Base-by-base conservation (phyloP, 2,113 vertebrate genomes). In the Polypterus bichir region DNA sequence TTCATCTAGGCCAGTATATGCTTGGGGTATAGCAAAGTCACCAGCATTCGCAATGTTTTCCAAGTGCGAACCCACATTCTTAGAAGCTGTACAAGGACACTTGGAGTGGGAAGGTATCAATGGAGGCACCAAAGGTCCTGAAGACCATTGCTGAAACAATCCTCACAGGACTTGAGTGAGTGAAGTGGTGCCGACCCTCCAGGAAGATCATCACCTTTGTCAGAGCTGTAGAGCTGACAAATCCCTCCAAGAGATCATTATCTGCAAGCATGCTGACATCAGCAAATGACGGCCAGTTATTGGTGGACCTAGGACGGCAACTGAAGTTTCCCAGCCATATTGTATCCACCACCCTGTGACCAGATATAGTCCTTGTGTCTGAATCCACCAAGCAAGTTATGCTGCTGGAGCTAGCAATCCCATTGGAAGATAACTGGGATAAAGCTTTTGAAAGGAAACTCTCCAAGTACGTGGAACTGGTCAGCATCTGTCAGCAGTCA, bases 111-210 rank as follows among this genome's bases (percentile, higher is more conserved):
- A 27, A 27, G 60, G 27, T 56, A 56, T 11, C 3, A 47, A 46
- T 62, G 53, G 46, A 53, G 61, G 8, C n/a, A 54, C 11, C 10
- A 62, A 5, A 62, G n/a, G 61, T 62, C 44, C 61, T 62, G 4
- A 62, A 11, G 49, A 46, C 51, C 45, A 62, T 62, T 10, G 52
- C 45, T n/a, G 61, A 62, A 53, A 52, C 61, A 46, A 65, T 61
- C 53, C 49, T 46, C 53, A n/a, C 3, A 60, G 64, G 58, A 60
- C 7, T 65, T 53, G 57, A 54, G 9, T 54, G 57, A 4, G 48
- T 2, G 3, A 64, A 59, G 62, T 11, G 9, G 47, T 46, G 11
- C 45, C 46, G 49, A 27, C 64, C 58, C 48, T n/a, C 49, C 45
- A 65, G 60, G 58, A 9, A 55, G 9, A 44, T 11, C 49, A 65